A percentile compares a stretch with the other conserved stretches of the same genome.
phyloP scores from a whole-genome alignment of 2,888 invertebrate genomes.

The Epistrophella euchroma region DNA sequence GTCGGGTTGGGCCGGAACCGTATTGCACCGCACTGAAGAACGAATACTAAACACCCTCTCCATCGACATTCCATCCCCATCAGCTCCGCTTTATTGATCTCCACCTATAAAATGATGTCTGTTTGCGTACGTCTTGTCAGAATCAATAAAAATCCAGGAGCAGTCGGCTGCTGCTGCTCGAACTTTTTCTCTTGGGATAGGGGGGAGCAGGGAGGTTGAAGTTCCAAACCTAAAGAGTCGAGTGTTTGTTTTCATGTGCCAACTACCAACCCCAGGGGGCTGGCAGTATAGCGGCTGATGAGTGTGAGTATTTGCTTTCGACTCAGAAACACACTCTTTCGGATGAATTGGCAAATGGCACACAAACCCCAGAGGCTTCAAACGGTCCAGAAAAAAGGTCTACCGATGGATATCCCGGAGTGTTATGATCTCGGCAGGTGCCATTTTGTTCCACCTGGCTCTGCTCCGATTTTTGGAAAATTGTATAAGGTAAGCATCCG shows the following conservation, averaged over 20 bases:
- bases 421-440: slow-evolving; percentile 50
- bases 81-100: slow-evolving; percentile 60
- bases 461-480: not conserved
- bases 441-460: slow-evolving; percentile 51
- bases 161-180: slow-evolving; percentile 11
- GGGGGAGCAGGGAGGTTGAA: slow-evolving; percentile 32
- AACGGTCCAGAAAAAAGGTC: slow-evolving; percentile 60
- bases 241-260: slow-evolving; percentile 54
- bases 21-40: slow-evolving; percentile 20
- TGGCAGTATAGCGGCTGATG: not conserved
- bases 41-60: slow-evolving; percentile 3
- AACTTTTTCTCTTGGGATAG: slow-evolving; percentile 9
- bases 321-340: slow-evolving; percentile 43
- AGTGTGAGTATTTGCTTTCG: slow-evolving; percentile 54
- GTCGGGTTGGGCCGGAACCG: slow-evolving; percentile 13
- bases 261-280: slow-evolving; percentile 43
- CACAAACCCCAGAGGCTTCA: slow-evolving; percentile 27
- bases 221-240: slow-evolving; percentile 29
- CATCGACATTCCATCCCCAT: not conserved
- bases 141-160: slow-evolving; percentile 70
- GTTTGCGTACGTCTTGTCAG: slow-evolving; percentile 74
- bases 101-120: slow-evolving; percentile 70
- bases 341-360: slow-evolving; percentile 68
- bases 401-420: slow-evolving; percentile 61
- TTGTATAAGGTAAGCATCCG: slow-evolving; percentile 52